Conservation (phyloP, 2,888 invertebrate species). For the Ametastegia equiseti region DNA sequence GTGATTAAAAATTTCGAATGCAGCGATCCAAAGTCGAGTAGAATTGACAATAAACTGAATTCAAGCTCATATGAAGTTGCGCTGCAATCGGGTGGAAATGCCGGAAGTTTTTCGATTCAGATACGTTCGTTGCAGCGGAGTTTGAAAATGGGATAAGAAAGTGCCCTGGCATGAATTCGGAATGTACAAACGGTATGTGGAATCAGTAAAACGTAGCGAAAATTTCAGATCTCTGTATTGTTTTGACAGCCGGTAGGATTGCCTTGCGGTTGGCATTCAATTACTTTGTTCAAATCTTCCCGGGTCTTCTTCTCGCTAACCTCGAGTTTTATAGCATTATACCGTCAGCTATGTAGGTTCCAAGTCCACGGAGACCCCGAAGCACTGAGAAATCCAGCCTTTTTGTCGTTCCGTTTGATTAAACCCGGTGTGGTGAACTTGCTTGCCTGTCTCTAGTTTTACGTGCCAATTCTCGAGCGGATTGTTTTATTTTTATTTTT, state of each 20-base stretch:
- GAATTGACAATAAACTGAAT: too few species aligned
- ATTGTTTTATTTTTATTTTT: slow-evolving; percentile 1
- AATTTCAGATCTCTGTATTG: neutral
- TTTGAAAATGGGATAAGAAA: too few species aligned
- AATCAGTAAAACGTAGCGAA: neutral
- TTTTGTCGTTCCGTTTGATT: slow-evolving; percentile 41
- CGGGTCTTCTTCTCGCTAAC: neutral
- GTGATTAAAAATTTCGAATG: too few species aligned
- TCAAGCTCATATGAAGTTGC: too few species aligned
- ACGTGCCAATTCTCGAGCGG: neutral
- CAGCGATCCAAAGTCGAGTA: too few species aligned
- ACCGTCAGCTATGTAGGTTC: neutral
- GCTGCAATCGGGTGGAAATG: too few species aligned
- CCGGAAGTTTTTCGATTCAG: too few species aligned
- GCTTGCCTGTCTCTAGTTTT: slow-evolving; percentile 11
- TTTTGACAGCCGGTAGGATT: neutral
- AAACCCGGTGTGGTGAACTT: neutral
- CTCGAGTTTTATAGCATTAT: slow-evolving; percentile 13
- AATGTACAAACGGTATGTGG: neutral
- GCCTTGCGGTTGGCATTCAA: slow-evolving; percentile 21
- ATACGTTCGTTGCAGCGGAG: too few species aligned
- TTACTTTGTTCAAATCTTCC: slow-evolving; percentile 29
- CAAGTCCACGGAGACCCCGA: neutral
- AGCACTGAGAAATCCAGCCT: slow-evolving; percentile 19
- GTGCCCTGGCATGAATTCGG: too few species aligned